Evolutionary conservation across 2,888 invertebrate species (phyloP), one percentile per base, ranked within the genome.

Genomic region (Drosophila ustulata): DNA sequence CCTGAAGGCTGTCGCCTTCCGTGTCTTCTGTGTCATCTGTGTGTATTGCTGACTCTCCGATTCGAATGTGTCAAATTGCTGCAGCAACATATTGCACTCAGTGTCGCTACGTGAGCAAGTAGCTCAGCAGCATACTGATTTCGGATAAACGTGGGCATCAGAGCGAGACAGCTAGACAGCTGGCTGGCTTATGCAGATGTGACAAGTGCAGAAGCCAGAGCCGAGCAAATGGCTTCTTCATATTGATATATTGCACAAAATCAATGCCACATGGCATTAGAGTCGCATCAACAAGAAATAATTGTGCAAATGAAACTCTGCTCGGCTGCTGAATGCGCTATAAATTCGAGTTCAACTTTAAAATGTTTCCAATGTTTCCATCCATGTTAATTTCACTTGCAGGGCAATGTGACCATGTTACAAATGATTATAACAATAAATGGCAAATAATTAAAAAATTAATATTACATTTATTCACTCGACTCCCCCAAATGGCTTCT

Each of bases 231-330:
- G 68, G 55, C 82, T 79, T 82, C 69, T 82, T 82, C 76, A 82
- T 85, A 69, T 88, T 84, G 88, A 84, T 84, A 73, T 87, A 82
- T 88, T 82, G 85, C 63, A 43, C 51, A 82, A 73, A 82, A 82
- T 87, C 85, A 88, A 56, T 73, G 76, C 70, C 88, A 82, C 65
- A 76, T 76, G 82, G 71, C 76, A 65, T 62, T 51, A 56, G 72
- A 25, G 46, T 43, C 26, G 47, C 53, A 46, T 49, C 57, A 68
- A 68, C 74, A 53, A 41, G 6, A 34, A 34, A 55, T 32, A 55
- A 55, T 45, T 55, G 43, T 4, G 9, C 25, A 25, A 9, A 8
- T 7, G n/a, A 9, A 32, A 9, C 9, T 50, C 30, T 39, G 28
- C 18, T 34, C 34, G 13, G 46, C 9, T 9, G 7, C n/a, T 46